Evolutionary conservation across 2,888 invertebrate species (phyloP).

Genomic region (Bimastos eiseni): DNA sequence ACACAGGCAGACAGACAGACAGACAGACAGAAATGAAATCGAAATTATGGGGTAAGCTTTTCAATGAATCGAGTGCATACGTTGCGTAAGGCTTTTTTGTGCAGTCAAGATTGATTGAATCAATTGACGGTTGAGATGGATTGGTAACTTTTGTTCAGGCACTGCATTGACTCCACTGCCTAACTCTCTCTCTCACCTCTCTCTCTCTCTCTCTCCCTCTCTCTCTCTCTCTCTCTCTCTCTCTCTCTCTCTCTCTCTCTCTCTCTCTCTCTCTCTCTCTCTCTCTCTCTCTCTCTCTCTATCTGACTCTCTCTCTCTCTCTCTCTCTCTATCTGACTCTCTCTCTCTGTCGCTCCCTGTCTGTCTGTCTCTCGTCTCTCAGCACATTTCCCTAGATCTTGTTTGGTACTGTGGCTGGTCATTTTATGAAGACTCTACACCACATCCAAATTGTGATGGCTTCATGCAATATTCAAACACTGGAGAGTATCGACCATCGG

Average conservation of each 20-base stretch:
- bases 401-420: too few species aligned
- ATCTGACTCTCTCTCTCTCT: too few species aligned
- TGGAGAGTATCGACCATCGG: too few species aligned
- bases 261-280: too few species aligned
- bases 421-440: too few species aligned
- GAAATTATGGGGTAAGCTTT: not conserved
- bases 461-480: too few species aligned
- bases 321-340: too few species aligned
- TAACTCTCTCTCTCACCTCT: constrained; percentile 1
- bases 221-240: not conserved
- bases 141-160: not conserved
- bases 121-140: not conserved
- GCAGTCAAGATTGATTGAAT: not conserved
- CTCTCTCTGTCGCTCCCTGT: too few species aligned
- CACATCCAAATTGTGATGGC: too few species aligned
- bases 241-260: constrained; percentile 15
- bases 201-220: not conserved
- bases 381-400: too few species aligned
- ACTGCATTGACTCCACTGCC: too few species aligned
- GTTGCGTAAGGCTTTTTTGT: not conserved
- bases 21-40: not conserved
- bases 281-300: not conserved
- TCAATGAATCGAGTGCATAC: not conserved
- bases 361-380: too few species aligned
- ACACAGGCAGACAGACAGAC: not conserved